phyloP scores from a whole-genome alignment of 2,888 invertebrate species.

The Orgyia antiqua region DNA sequence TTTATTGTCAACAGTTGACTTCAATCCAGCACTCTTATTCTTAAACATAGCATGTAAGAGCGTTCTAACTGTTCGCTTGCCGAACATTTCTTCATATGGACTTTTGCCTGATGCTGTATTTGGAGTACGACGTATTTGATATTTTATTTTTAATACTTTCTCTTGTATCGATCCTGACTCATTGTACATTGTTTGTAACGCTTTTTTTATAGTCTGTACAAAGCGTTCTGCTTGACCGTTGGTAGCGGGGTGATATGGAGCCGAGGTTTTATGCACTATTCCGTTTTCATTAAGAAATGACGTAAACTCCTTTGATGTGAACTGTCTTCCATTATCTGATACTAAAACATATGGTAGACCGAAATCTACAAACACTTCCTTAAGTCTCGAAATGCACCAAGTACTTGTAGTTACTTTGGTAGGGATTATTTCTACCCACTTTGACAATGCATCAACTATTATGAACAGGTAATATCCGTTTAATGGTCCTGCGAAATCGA shows the following conservation, averaged over 20 bases:
- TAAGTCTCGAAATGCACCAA: not conserved
- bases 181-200: not conserved
- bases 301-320: too few relatives aligned
- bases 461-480: not conserved
- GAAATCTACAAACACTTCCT: not conserved
- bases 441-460: not conserved
- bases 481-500: conserved; percentile 1
- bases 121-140: not conserved
- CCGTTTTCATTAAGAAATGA: not conserved
- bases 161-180: not conserved
- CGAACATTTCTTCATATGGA: not conserved
- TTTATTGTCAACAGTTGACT: not conserved
- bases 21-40: not conserved
- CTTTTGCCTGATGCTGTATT: not conserved
- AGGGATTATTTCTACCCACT: not conserved
- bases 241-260: not conserved
- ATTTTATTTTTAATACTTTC: not conserved
- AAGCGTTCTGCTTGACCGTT: not conserved
- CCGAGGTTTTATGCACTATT: not conserved
- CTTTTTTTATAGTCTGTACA: not conserved
- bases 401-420: not conserved
- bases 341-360: too few relatives aligned
- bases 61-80: not conserved
- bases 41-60: not conserved
- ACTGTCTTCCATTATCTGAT: too few relatives aligned